Base-by-base conservation (phyloP, 1,140 invertebrate species). In the Drosophila nikananu region DNA sequence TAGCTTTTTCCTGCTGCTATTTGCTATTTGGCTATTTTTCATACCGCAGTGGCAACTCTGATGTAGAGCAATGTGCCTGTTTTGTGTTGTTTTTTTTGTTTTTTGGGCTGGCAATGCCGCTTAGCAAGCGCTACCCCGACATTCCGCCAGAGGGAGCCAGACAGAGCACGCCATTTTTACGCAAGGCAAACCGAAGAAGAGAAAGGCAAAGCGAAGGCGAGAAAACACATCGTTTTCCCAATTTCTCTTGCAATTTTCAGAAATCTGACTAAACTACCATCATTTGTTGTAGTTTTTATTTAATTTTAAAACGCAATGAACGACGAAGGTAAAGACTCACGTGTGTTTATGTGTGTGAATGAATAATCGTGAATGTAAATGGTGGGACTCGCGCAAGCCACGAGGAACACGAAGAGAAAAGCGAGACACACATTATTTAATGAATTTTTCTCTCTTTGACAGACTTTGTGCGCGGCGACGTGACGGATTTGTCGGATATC, bases 381-480 rank as follows among this genome's bases (percentile, higher is more conserved):
- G 9, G 42, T n/a, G 52, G 25, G 60, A 41, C 65, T 30, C 44
- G 37, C n/a, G 30, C 32, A 21, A 12, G 35, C 70, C 58, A 75
- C 58, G 70, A 62, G 51, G 72, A 62, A 46, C 13, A 37, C 17
- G 17, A 19, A 46, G 48, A 39, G 46, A 25, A n/a, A 32, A 8
- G 23, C 6, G n/a, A 54, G 25, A 41, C 35, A 8, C 19, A 12
- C 39, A 21, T 48, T 27, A 49, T 49, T 49, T 6, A 35, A 51
- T 30, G 30, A 19, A 15, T 12, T 15, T 17, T 2, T 55, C 13
- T 37, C 10, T 23, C 10, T 19, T 21, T 70, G 64, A 19, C 65
- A 93, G 92, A 92, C 60, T 92, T 81, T 74, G 71, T 77, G 9
- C 82, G 83, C 32, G 74, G 83, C 9, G 82, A 93, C 44, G 77